A percentile compares a stretch with the other conserved stretches of the same genome.
Conservation (phyloP, 2,797 vertebrate genomes). For the Uromys caudimaculatus region DNA sequence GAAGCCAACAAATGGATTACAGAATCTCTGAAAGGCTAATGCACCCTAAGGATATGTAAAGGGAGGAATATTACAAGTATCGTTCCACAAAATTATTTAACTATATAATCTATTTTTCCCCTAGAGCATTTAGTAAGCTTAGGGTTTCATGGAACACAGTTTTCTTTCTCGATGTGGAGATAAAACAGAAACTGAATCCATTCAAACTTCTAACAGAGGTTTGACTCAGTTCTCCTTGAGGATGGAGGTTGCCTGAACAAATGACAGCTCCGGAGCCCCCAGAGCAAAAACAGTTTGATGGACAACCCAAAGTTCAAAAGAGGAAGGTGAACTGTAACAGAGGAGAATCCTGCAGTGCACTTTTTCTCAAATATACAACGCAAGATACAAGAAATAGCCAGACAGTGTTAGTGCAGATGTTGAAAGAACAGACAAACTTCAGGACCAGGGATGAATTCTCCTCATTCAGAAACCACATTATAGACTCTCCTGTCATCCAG, state of each 20-base stretch:
- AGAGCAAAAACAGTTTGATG: not conserved
- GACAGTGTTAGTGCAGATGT: fast-evolving
- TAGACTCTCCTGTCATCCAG: conserved; percentile 3
- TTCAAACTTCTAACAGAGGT: not conserved
- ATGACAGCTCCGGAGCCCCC: not conserved
- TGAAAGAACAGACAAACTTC: not conserved
- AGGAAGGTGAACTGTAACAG: not conserved
- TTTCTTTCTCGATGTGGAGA: conserved; percentile 23
- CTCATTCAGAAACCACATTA: conserved; percentile 10
- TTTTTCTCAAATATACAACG: not conserved
- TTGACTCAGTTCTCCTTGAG: not conserved
- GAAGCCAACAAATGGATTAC: not conserved
- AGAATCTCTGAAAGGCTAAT: not conserved
- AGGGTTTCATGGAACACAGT: not conserved
- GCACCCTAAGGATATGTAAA: not conserved
- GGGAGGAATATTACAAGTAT: not conserved
- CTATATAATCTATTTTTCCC: not conserved
- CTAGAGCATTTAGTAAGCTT: not conserved
- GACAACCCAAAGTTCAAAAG: not conserved
- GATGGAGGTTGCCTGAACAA: not conserved
- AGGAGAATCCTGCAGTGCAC: not conserved
- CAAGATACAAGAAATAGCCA: not conserved
- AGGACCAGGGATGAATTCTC: not conserved
- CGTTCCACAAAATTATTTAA: conserved; percentile 4
- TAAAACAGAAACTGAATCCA: conserved; percentile 3